These are phyloP conservation scores for Pholis gunnellus DNA, from an alignment of 2,113 vertebrate species.

Conservation along the genomic window DNA sequence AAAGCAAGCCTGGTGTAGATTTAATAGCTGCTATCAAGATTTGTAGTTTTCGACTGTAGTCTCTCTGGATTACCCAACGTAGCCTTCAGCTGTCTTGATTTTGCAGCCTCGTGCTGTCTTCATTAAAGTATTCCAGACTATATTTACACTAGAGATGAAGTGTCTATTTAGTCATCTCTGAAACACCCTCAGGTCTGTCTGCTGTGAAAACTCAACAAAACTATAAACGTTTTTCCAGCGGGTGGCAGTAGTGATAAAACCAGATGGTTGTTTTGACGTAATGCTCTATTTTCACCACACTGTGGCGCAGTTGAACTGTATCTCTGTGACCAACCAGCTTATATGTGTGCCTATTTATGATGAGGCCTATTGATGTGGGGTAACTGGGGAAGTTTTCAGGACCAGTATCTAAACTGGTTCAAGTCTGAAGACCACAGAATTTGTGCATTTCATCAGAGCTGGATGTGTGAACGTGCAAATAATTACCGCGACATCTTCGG, in stretches of 20 bases:
- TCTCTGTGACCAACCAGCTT: background rate
- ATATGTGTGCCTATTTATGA: no score
- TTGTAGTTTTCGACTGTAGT: background rate
- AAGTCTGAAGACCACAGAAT: background rate
- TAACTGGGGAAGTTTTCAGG: background rate
- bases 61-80: background rate
- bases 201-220: background rate
- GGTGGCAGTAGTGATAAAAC: conserved; percentile 11
- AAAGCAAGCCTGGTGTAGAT: background rate
- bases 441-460: background rate
- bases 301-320: background rate
- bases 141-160: background rate
- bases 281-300: background rate
- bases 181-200: background rate
- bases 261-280: background rate
- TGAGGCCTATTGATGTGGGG: background rate
- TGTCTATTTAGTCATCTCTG: background rate
- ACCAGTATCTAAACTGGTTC: background rate
- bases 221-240: conserved; percentile 1
- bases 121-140: conserved; percentile 5
- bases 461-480: background rate
- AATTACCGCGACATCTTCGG: background rate
- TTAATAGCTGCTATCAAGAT: no score
- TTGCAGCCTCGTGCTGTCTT: background rate
- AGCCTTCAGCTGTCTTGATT: background rate